These are phyloP conservation scores for Menidia menidia DNA, from an alignment of 2,797 vertebrate species.

Conservation along the genomic window DNA sequence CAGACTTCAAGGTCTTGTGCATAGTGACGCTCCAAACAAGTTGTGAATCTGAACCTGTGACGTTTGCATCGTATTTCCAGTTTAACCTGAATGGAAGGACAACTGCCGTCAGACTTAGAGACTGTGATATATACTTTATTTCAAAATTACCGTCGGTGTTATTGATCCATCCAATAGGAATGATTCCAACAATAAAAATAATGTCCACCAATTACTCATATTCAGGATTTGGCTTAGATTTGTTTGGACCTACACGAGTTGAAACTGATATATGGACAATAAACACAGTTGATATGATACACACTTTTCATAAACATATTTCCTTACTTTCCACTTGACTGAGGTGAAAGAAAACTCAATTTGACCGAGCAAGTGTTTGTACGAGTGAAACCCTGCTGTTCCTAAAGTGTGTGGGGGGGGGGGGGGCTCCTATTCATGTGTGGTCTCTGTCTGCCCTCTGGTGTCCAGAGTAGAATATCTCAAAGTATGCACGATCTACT, in stretches of 20 bases:
- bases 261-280: constrained; percentile 1
- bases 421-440: not conserved
- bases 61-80: not conserved
- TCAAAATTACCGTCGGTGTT: constrained; percentile 10
- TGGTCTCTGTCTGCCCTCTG: constrained; percentile 16
- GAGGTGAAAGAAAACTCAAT: constrained; percentile 4
- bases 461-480: constrained; percentile 13
- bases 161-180: constrained; percentile 10
- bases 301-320: not conserved
- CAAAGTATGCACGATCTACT: not conserved
- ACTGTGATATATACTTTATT: constrained; percentile 41
- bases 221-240: not conserved
- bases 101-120: not conserved
- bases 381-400: constrained; percentile 7
- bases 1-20: constrained; percentile 76
- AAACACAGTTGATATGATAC: not conserved
- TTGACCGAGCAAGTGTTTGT: not conserved
- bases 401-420: not conserved
- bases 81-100: constrained; percentile 1
- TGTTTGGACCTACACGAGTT: constrained; percentile 17
- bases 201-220: constrained; percentile 15
- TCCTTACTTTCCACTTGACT: not conserved
- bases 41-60: constrained; percentile 21
- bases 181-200: constrained; percentile 27
- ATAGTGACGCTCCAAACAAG: constrained; percentile 35